Evolutionary conservation across 1,140 invertebrate species (phyloP).

Genomic region (Listronotus bonariensis): DNA sequence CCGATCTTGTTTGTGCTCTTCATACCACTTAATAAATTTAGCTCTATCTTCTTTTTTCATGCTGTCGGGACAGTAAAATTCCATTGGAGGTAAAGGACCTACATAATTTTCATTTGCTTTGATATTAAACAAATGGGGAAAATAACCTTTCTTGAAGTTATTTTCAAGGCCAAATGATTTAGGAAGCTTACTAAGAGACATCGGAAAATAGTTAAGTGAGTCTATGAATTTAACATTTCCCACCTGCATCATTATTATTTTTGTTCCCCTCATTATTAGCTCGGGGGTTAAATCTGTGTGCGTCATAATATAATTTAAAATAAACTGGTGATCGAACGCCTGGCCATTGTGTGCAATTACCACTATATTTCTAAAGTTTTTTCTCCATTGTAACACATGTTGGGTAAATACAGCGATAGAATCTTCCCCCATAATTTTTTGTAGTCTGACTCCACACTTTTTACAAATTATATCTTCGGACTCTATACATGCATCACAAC

Average conservation of each 20-base stretch:
- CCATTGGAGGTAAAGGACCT: neutral
- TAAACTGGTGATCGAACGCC: constrained; percentile 25
- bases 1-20: constrained; percentile 4
- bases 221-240: constrained; percentile 24
- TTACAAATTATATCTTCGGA: neutral
- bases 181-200: constrained; percentile 19
- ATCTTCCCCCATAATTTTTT: neutral
- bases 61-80: constrained; percentile 22
- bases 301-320: constrained; percentile 8
- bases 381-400: constrained; percentile 5
- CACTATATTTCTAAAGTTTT: constrained; percentile 14
- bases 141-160: constrained; percentile 15
- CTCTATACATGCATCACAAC: constrained; percentile 19
- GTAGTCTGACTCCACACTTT: constrained; percentile 9
- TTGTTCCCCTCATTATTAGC: constrained; percentile 18
- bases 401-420: constrained; percentile 5
- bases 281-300: constrained; percentile 16
- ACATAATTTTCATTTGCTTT: constrained; percentile 12
- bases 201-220: constrained; percentile 23
- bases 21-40: constrained; percentile 37
- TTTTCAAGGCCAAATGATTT: constrained; percentile 1
- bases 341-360: constrained; percentile 18
- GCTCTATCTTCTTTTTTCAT: constrained; percentile 24
- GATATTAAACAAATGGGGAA: constrained; percentile 19
- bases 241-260: constrained; percentile 21